Evolutionary conservation across 1,140 invertebrate species (phyloP).

Genomic region (Conus betulinus): DNA sequence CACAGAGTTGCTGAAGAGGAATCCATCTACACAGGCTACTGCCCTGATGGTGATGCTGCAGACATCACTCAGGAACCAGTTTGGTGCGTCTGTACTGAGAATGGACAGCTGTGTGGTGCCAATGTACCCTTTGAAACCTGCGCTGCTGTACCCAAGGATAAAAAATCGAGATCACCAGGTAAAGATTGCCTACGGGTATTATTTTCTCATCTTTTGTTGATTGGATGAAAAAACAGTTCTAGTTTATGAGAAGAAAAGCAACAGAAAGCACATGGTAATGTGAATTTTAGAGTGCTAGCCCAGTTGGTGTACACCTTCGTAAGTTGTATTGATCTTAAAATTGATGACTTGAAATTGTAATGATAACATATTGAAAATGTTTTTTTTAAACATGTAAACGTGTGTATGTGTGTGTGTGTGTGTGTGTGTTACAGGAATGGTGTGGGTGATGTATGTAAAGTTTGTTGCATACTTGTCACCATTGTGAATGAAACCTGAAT

Average conservation of each 20-base stretch:
- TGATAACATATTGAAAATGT: too few relatives aligned
- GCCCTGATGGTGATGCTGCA: conserved; percentile 1
- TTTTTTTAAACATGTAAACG: too few relatives aligned
- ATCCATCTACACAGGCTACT: conserved; percentile 33
- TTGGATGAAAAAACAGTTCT: too few relatives aligned
- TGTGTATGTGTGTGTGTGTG: too few relatives aligned
- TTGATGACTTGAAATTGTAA: too few relatives aligned
- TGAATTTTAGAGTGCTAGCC: too few relatives aligned
- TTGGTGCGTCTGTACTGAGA: conserved; percentile 35
- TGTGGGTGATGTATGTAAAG: neutral
- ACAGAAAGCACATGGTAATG: too few relatives aligned
- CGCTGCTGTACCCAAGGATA: neutral
- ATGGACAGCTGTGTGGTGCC: conserved; percentile 13
- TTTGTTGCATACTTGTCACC: neutral
- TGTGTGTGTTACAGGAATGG: neutral
- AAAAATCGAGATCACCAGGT: conserved; percentile 21
- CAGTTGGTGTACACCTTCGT: too few relatives aligned
- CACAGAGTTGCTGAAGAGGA: conserved; percentile 15
- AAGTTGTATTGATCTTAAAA: too few relatives aligned
- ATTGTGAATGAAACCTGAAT: too few relatives aligned
- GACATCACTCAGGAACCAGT: neutral
- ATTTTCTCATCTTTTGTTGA: too few relatives aligned
- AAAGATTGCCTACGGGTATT: neutral
- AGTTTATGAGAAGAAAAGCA: too few relatives aligned
- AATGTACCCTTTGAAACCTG: conserved; percentile 26